Percentiles rank a stretch among this genome's conserved stretches.
Evolutionary conservation across 2,113 vertebrate species (phyloP).

Genomic region (Pavo muticus): DNA sequence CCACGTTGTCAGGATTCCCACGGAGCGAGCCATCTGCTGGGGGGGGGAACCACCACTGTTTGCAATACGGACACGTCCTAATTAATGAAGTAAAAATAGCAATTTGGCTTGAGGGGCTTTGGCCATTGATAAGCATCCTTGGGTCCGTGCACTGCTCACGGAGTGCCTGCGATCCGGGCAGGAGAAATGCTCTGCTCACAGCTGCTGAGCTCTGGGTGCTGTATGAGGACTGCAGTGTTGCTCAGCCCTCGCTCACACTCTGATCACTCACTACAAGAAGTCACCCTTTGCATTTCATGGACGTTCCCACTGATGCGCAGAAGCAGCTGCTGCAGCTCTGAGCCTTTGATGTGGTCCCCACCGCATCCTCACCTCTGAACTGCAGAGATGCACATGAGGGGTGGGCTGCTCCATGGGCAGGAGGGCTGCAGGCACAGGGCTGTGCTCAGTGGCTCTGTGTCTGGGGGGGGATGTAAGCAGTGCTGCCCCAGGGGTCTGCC

Average conservation of each 20-base stretch:
- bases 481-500: too few species aligned
- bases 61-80: slow-evolving; percentile 27
- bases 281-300: neutral
- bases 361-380: too few species aligned
- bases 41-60: neutral
- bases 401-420: too few species aligned
- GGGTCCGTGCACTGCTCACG: neutral
- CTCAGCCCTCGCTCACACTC: neutral
- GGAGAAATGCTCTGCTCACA: rapidly evolving
- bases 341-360: too few species aligned
- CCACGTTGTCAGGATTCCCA: neutral
- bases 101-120: slow-evolving; percentile 9
- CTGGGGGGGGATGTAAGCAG: too few species aligned
- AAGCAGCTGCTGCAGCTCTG: neutral
- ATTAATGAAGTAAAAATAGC: slow-evolving; percentile 44
- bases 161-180: neutral
- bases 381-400: too few species aligned
- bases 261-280: neutral
- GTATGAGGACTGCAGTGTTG: neutral
- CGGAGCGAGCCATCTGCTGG: slow-evolving; percentile 11
- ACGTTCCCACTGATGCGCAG: neutral
- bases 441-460: too few species aligned
- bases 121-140: neutral
- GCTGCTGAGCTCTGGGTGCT: neutral
- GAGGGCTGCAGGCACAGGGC: too few species aligned